phyloP scores from a whole-genome alignment of 1,140 invertebrate genomes.

The Euura saliciscinereae region DNA sequence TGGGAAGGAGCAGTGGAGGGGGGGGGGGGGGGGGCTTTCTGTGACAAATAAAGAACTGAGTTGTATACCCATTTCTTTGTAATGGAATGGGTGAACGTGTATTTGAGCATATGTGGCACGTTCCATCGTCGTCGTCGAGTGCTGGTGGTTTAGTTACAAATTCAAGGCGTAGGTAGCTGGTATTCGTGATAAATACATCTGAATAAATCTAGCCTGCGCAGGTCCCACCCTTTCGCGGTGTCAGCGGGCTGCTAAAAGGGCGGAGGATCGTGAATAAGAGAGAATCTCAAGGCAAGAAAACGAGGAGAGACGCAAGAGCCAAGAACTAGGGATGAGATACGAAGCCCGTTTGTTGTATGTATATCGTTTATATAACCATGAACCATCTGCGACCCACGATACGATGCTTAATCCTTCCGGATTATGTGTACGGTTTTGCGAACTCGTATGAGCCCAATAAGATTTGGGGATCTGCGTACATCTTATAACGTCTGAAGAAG shows the following conservation, averaged over 20 bases:
- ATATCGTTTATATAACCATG: not conserved
- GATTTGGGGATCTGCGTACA: too few relatives aligned
- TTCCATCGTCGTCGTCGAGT: not conserved
- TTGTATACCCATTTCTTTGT: too few relatives aligned
- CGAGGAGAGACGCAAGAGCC: not conserved
- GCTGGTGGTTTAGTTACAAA: not conserved
- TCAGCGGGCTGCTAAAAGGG: not conserved
- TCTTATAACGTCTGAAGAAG: too few relatives aligned
- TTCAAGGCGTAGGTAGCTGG: not conserved
- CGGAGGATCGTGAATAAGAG: not conserved
- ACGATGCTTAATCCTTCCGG: too few relatives aligned
- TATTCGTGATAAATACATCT: slow-evolving; percentile 6
- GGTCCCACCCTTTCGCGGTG: not conserved
- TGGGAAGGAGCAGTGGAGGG: too few relatives aligned
- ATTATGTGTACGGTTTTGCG: too few relatives aligned
- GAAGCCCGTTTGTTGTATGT: not conserved
- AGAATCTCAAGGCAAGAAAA: too few relatives aligned
- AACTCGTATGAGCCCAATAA: too few relatives aligned
- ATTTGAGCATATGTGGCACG: not conserved
- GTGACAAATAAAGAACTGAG: too few relatives aligned
- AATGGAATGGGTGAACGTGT: too few relatives aligned
- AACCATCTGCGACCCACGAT: not conserved
- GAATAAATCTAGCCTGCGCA: not conserved
- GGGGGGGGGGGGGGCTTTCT: too few relatives aligned
- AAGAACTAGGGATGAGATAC: not conserved